Base-by-base conservation (phyloP, 1,140 invertebrate genomes). In the Pogonus chalceus region DNA sequence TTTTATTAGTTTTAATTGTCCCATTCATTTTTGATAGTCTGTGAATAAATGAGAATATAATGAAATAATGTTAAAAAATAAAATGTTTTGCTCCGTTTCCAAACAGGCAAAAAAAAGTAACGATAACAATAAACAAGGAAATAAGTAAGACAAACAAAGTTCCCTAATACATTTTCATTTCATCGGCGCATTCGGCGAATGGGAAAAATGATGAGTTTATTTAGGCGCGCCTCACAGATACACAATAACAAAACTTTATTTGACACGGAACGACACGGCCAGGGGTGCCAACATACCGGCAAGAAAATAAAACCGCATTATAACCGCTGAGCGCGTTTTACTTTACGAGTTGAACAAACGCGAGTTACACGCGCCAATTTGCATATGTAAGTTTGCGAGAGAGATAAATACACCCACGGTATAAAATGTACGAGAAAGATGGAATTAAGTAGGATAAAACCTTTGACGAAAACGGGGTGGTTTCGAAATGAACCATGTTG, bases 181-280 rank as follows among this genome's bases (percentile, higher is more conserved):
- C 9, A 3, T 9, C 9, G 9, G 9, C 9, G 9, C 7, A 12
- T 43, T 9, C 18, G 9, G 9, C 18, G 26, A 31, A 31, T 7
- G 14, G 26, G 4, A 43, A 9, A 43, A 12, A 16, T 43, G 37
- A 43, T 43, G 18, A 43, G 37, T 43, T 43, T 43, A 43, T 43
- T 43, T 43, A 43, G 18, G 37, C 26, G 37, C 37, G 18, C 37
- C 37, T 43, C 37, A 18, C 18, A 43, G 9, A 43, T 43, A 18
- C 37, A 43, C 37, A 43, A 43, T 43, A 43, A 43, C 37, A 43
- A 43, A 43, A 43, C 37, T 43, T 43, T 43, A 43, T 43, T 43
- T 43, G 37, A 43, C 37, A 43, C 18, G 18, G 7, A 43, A 43
- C 37, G 37, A 43, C 14, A 14, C 14, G 26, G 4, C 7, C 26